These are phyloP conservation scores for Mesoligia furuncula DNA, from an alignment of 2,888 invertebrate species.

Conservation along the genomic window DNA sequence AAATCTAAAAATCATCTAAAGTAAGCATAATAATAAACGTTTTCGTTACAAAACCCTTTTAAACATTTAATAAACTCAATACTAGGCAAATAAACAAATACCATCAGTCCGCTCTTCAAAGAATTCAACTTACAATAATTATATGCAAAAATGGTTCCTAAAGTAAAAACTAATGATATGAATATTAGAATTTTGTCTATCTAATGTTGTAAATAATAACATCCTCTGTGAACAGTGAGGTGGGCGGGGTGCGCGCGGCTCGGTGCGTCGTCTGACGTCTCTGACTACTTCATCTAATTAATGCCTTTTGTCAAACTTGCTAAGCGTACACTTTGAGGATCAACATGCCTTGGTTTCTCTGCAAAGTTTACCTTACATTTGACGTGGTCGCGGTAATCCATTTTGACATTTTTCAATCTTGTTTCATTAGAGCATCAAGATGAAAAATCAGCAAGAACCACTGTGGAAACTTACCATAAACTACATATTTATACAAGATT, in stretches of 20 bases:
- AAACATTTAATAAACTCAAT: constrained; percentile 81
- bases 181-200: constrained; percentile 89
- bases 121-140: constrained; percentile 81
- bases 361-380: constrained; percentile 78
- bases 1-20: constrained; percentile 76
- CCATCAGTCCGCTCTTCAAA: constrained; percentile 79
- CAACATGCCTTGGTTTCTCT: constrained; percentile 74
- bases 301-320: constrained; percentile 75
- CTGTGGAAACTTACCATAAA: constrained; percentile 83
- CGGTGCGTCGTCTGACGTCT: constrained; percentile 62
- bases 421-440: constrained; percentile 77
- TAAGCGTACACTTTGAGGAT: constrained; percentile 80
- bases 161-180: constrained; percentile 90
- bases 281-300: constrained; percentile 72
- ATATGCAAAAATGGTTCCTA: constrained; percentile 84
- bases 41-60: constrained; percentile 67
- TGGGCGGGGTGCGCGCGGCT: constrained; percentile 73
- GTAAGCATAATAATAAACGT: constrained; percentile 69
- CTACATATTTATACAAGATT: constrained; percentile 87
- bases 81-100: constrained; percentile 82
- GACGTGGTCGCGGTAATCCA: constrained; percentile 71
- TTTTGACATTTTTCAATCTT: constrained; percentile 73
- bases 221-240: constrained; percentile 71
- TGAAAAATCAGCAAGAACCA: constrained; percentile 83
- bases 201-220: constrained; percentile 85